Conservation (phyloP, 2,113 vertebrate genomes). For the Cisticola juncidis region DNA sequence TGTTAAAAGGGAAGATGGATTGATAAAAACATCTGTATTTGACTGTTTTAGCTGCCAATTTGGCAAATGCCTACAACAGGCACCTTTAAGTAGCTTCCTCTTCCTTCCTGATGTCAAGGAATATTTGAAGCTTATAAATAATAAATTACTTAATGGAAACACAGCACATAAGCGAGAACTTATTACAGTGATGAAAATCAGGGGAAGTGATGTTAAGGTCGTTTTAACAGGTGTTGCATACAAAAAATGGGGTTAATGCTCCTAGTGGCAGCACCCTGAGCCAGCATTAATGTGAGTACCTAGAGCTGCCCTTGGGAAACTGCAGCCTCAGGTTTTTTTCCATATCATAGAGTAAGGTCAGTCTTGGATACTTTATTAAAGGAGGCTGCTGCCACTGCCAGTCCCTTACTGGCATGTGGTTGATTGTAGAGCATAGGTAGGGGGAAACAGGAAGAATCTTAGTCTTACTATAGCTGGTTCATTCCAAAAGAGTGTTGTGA, state of each 20-base stretch:
- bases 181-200: not conserved
- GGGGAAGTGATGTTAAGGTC: not conserved
- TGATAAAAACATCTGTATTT: not conserved
- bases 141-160: not conserved
- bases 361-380: not conserved
- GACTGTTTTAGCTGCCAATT: not conserved
- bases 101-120: not conserved
- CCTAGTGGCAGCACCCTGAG: not conserved
- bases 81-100: not conserved
- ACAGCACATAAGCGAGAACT: not conserved
- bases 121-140: not conserved
- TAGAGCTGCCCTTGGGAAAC: not conserved
- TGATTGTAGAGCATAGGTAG: not conserved
- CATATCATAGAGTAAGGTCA: not conserved
- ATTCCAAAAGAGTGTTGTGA: not conserved
- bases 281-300: accelerated
- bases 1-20: not conserved
- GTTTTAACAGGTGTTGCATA: not conserved
- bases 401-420: not conserved
- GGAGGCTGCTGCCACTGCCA: not conserved
- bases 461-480: not conserved
- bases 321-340: not conserved
- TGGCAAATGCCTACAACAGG: not conserved
- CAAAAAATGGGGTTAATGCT: not conserved
- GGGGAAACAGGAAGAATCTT: not conserved